Percentiles rank a stretch among this genome's conserved stretches.
Conservation (phyloP, 2,797 vertebrate species). For the Petrocephalus sullivani region DNA sequence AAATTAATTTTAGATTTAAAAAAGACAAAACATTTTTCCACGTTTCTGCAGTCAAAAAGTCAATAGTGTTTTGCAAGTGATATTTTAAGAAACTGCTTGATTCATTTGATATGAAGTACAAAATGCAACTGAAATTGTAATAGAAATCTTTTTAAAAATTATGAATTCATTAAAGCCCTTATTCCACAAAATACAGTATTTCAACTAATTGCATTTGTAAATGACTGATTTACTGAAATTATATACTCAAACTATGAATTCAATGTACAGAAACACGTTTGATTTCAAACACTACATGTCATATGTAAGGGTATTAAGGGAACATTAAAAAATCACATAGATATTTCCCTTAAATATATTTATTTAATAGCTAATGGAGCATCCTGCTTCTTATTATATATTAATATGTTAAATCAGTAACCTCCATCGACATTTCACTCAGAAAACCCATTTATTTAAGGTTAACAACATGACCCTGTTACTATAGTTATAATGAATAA, state of each 20-base stretch:
- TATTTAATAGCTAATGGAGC: constrained; percentile 66
- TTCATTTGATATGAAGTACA: background rate
- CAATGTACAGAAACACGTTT: background rate
- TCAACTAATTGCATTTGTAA: background rate
- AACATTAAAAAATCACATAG: background rate
- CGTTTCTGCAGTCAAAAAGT: background rate
- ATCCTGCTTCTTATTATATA: constrained; percentile 19
- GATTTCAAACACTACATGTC: background rate
- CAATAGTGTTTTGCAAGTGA: background rate
- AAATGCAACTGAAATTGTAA: background rate
- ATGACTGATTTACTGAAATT: background rate
- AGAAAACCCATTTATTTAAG: constrained; percentile 40
- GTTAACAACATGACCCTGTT: constrained; percentile 40
- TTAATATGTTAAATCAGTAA: constrained; percentile 36
- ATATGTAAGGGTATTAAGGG: background rate
- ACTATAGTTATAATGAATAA: constrained; percentile 35
- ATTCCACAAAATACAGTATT: background rate
- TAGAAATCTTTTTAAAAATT: background rate
- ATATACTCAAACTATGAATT: background rate
- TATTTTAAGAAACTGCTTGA: background rate
- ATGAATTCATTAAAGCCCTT: background rate
- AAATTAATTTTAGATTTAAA: background rate
- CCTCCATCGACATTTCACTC: constrained; percentile 24
- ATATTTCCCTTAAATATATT: constrained; percentile 65
- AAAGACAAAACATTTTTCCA: background rate